A percentile compares a stretch with the other conserved stretches of the same genome.
Conservation (phyloP, 2,113 vertebrate genomes). For the Crotalus viridis region DNA sequence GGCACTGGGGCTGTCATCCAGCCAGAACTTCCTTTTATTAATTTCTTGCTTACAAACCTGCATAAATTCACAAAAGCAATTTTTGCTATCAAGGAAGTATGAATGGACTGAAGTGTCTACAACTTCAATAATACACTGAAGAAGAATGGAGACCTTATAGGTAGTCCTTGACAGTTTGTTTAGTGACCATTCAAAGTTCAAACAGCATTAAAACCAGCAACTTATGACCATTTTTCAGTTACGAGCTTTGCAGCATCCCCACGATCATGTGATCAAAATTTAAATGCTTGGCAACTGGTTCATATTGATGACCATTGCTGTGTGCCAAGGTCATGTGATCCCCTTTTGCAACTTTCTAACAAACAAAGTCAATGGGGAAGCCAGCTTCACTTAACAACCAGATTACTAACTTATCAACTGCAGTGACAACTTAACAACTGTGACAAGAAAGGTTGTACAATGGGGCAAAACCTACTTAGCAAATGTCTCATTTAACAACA, state of each 20-base stretch:
- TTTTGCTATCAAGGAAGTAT: not conserved
- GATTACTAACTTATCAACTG: not conserved
- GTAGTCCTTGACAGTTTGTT: not conserved
- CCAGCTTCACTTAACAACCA: not conserved
- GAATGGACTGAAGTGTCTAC: not conserved
- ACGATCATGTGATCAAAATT: not conserved
- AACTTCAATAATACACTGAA: not conserved
- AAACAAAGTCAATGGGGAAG: not conserved
- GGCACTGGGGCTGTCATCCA: not conserved
- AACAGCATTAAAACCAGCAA: not conserved
- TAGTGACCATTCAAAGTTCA: not conserved
- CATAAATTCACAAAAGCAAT: not conserved
- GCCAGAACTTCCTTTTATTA: not conserved
- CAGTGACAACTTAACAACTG: not conserved
- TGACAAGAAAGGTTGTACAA: not conserved
- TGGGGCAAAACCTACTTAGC: not conserved
- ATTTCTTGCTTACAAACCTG: not conserved
- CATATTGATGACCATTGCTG: not conserved
- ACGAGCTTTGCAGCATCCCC: not conserved
- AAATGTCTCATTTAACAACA: not conserved
- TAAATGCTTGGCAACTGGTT: not conserved
- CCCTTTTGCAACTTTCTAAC: not conserved
- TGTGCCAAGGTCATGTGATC: not conserved
- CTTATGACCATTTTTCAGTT: not conserved
- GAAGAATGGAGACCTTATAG: not conserved